These are phyloP conservation scores for Myripristis murdjan DNA, from an alignment of 2,797 vertebrate genomes.

Conservation along the genomic window DNA sequence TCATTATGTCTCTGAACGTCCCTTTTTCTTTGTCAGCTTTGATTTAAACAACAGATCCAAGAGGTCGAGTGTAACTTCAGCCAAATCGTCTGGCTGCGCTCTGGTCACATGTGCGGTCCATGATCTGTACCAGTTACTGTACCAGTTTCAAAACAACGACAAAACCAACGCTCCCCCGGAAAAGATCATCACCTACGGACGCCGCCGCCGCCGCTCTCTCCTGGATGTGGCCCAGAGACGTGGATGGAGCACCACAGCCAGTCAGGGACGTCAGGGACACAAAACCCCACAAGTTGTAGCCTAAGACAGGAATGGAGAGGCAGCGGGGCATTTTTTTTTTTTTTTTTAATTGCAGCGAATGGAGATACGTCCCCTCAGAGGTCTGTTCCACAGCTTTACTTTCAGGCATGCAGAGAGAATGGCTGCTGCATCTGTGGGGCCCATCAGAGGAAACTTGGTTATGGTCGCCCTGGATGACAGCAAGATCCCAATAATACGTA, in stretches of 20 bases:
- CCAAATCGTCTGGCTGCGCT: constrained; percentile 82
- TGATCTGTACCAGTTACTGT: constrained; percentile 86
- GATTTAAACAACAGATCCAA: constrained; percentile 78
- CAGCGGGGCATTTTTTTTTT: constrained; percentile 19
- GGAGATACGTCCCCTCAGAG: constrained; percentile 48
- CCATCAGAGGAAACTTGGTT: constrained; percentile 36
- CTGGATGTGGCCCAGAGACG: constrained; percentile 33
- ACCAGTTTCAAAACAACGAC: constrained; percentile 76
- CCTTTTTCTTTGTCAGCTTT: constrained; percentile 23
- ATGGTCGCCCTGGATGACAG: constrained; percentile 32
- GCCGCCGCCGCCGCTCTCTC: constrained; percentile 83
- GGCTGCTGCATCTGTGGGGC: constrained; percentile 31
- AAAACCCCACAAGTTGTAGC: constrained; percentile 20
- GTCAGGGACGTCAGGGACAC: constrained; percentile 37
- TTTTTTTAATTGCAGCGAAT: constrained; percentile 33
- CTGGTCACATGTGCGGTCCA: constrained; percentile 90
- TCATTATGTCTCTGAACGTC: background rate
- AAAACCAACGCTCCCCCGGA: constrained; percentile 79
- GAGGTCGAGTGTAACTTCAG: constrained; percentile 81
- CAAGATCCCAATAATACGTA: constrained; percentile 33
- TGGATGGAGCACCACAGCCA: constrained; percentile 29
- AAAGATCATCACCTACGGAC: constrained; percentile 89
- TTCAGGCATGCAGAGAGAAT: constrained; percentile 28
- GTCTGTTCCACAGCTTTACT: constrained; percentile 41
- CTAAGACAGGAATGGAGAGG: constrained; percentile 23